Conservation (phyloP, 2,888 invertebrate genomes). For the Polyploca ridens region DNA sequence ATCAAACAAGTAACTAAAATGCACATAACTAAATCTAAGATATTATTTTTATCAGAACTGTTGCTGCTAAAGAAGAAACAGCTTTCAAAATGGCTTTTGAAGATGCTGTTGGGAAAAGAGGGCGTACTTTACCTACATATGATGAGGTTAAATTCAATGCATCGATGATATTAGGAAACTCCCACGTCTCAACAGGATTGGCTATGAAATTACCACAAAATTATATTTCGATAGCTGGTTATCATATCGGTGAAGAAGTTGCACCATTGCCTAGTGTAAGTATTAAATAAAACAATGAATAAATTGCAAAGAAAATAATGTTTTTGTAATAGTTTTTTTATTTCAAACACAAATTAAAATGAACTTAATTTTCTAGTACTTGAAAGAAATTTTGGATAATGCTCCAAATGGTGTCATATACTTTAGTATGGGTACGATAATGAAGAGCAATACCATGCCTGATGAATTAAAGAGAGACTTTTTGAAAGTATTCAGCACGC, state of each 20-base stretch:
- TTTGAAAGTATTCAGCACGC: constrained; percentile 56
- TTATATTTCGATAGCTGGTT: constrained; percentile 41
- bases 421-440: constrained; percentile 74
- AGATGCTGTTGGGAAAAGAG: constrained; percentile 22
- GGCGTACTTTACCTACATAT: constrained; percentile 29
- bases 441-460: constrained; percentile 62
- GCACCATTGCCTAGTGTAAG: constrained; percentile 44
- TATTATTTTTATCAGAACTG: background rate
- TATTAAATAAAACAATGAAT: background rate
- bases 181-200: constrained; percentile 36
- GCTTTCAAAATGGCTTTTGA: constrained; percentile 8
- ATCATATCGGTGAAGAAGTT: constrained; percentile 39
- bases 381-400: constrained; percentile 61
- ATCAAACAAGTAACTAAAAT: too few species aligned
- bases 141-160: constrained; percentile 37
- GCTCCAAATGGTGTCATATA: constrained; percentile 69
- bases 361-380: constrained; percentile 43
- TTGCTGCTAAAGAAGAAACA: constrained; percentile 2
- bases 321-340: background rate
- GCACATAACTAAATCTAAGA: background rate
- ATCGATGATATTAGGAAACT: constrained; percentile 44
- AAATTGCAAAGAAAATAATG: background rate
- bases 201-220: constrained; percentile 37
- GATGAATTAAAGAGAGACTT: constrained; percentile 46
- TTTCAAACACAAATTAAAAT: background rate